Conservation (phyloP, 1,140 invertebrate genomes). For the Macrocentrus cingulum region DNA sequence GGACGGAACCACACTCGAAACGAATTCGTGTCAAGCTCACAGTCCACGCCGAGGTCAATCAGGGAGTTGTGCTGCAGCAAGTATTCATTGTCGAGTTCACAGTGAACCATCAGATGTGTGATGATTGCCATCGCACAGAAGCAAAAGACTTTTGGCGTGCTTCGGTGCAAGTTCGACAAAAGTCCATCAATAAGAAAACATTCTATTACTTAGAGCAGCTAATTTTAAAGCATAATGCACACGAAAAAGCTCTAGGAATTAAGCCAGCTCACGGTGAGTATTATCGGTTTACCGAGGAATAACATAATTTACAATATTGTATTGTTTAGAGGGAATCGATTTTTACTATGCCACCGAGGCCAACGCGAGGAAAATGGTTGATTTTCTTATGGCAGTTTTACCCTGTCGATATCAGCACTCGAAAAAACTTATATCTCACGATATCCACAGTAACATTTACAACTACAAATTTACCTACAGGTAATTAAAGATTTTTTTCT, state of each 20-base stretch:
- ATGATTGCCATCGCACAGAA: constrained; percentile 94
- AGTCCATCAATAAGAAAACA: constrained; percentile 94
- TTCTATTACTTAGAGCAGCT: constrained; percentile 98
- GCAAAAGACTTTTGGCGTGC: constrained; percentile 98
- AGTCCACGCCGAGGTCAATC: constrained; percentile 92
- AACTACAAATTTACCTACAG: constrained; percentile 93
- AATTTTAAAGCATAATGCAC: constrained; percentile 93
- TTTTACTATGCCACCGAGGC: constrained; percentile 92
- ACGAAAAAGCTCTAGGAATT: constrained; percentile 89
- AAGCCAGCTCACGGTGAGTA: constrained; percentile 84
- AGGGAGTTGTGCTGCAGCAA: constrained; percentile 83
- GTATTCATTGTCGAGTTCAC: constrained; percentile 93
- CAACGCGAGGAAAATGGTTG: constrained; percentile 92
- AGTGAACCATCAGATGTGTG: constrained; percentile 93
- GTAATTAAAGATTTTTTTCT: constrained; percentile 36
- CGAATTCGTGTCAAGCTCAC: constrained; percentile 96
- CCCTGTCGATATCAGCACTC: constrained; percentile 86
- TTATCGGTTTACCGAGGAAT: no score
- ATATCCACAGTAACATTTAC: constrained; percentile 94
- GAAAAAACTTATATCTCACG: constrained; percentile 96
- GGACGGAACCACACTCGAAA: constrained; percentile 99
- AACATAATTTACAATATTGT: no score
- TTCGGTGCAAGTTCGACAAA: constrained; percentile 81
- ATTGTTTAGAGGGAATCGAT: constrained; percentile 85
- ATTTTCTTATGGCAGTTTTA: constrained; percentile 86